phyloP scores from a whole-genome alignment of 2,888 invertebrate species.

The Dasypogon diadema region DNA sequence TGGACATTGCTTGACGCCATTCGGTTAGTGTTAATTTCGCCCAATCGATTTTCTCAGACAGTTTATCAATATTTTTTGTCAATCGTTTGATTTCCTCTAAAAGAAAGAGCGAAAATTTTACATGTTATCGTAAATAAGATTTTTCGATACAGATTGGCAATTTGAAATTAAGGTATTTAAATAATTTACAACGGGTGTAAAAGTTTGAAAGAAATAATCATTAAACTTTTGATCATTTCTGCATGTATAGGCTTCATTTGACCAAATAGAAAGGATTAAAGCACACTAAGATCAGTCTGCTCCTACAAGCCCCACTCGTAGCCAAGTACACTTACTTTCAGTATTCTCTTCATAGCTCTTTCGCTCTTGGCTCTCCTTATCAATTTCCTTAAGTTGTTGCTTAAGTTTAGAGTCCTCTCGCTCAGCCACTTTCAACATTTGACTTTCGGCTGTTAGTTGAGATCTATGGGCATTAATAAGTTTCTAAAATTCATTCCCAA shows the following conservation, averaged over 20 bases:
- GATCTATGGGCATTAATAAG: constrained; percentile 77
- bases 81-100: constrained; percentile 71
- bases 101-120: too few relatives aligned
- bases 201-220: too few relatives aligned
- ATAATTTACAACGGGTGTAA: too few relatives aligned
- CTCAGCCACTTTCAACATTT: constrained; percentile 66
- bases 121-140: too few relatives aligned
- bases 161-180: too few relatives aligned
- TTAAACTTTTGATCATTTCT: too few relatives aligned
- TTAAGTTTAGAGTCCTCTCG: constrained; percentile 67
- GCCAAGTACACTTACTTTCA: constrained; percentile 64
- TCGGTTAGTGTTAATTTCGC: constrained; percentile 74
- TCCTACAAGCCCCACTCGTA: too few relatives aligned
- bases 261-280: too few relatives aligned
- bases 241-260: too few relatives aligned
- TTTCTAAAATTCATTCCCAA: constrained; percentile 65
- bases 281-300: too few relatives aligned
- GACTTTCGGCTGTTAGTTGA: constrained; percentile 78
- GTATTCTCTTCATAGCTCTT: constrained; percentile 61
- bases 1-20: constrained; percentile 79
- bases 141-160: too few relatives aligned
- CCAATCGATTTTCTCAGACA: constrained; percentile 77
- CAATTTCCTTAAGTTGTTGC: constrained; percentile 61
- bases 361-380: constrained; percentile 61
- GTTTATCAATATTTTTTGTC: constrained; percentile 73